Base-by-base conservation (phyloP, 2,888 invertebrate species). In the Dysmachus trigonus region DNA sequence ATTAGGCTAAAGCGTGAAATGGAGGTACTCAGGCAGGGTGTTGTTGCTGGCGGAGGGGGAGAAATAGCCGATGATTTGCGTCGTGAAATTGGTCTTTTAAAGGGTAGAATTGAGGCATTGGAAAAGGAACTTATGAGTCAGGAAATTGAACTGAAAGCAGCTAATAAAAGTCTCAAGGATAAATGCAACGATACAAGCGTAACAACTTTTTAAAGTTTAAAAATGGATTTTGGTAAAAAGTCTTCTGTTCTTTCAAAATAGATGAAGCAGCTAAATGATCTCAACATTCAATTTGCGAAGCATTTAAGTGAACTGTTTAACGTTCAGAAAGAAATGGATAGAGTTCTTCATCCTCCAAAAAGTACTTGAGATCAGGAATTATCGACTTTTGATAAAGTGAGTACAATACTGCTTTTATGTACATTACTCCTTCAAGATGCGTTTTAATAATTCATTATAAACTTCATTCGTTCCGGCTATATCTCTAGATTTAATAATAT, bases 51-150 rank as follows among this genome's bases (percentile, higher is more conserved):
- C 81, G 86, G 89, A 89, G 90, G 93, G 90, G 95, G 95, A 10
- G 96, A 96, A 87, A 95, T 96, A 71, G 95, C 95, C 1, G 96
- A 95, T 89, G 97, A 97, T 89, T 93, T 96, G 87, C 94, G 96
- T 86, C 96, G 96, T 90, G 95, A 95, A 92, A 93, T 95, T 87
- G 94, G 95, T 89, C 93, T 94, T 27, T 92, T 98, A 85, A 94
- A 97, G 90, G 94, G 96, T 90, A 95, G 97, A 90, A 96, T 96
- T 33, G 97, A 97, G 89, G 95, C 96, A 89, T 92, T 97, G 87
- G 97, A 97, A 91, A 94, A 95, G 18, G 97, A 98, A 90, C 91
- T 97, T 83, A 95, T 96, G 90, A 95, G 94, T 90, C 97, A 97
- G 93, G 97, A 96, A 90, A 95, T 96, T 87, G 98, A 98, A 92